Percentiles rank a stretch among this genome's conserved stretches.
Conservation (phyloP, 2,888 invertebrate genomes). For the Agrypnus murinus region DNA sequence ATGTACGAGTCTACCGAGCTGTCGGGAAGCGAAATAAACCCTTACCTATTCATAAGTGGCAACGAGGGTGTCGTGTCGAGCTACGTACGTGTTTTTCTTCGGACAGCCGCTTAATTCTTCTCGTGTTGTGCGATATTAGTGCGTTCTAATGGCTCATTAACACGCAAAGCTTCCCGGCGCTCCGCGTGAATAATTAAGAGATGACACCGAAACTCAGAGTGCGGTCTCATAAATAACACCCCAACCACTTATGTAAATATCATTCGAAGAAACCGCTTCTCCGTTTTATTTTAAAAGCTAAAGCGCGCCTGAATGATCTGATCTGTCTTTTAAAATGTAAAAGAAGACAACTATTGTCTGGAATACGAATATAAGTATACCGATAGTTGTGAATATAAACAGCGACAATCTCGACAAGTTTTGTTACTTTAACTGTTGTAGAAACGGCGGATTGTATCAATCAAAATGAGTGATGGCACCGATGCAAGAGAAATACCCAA, state of each 20-base stretch:
- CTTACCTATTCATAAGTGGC: conserved; percentile 17
- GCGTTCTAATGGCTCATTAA: conserved; percentile 56
- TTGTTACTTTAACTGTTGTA: conserved; percentile 41
- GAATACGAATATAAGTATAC: conserved; percentile 52
- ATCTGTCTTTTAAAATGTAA: conserved; percentile 48
- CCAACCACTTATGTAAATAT: conserved; percentile 57
- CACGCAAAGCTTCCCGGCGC: conserved; percentile 53
- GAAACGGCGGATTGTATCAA: conserved; percentile 37
- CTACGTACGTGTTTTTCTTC: conserved; percentile 35
- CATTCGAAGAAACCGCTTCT: conserved; percentile 45
- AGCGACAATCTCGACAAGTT: conserved; percentile 48
- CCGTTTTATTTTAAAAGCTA: conserved; percentile 56
- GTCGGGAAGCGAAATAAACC: conserved; percentile 21
- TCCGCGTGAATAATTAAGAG: conserved; percentile 61
- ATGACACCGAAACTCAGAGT: conserved; percentile 58
- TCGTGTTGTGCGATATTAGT: conserved; percentile 52
- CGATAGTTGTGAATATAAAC: conserved; percentile 52
- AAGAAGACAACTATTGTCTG: conserved; percentile 49
- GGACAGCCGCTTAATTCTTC: conserved; percentile 46
- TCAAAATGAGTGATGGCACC: conserved; percentile 34
- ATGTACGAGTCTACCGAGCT: neutral
- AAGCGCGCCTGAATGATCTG: conserved; percentile 53
- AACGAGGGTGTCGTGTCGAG: conserved; percentile 34
- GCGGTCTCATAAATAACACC: conserved; percentile 59
- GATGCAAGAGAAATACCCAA: neutral